These are phyloP conservation scores for Takifugu ocellatus DNA, from an alignment of 2,797 vertebrate species.

Conservation along the genomic window DNA sequence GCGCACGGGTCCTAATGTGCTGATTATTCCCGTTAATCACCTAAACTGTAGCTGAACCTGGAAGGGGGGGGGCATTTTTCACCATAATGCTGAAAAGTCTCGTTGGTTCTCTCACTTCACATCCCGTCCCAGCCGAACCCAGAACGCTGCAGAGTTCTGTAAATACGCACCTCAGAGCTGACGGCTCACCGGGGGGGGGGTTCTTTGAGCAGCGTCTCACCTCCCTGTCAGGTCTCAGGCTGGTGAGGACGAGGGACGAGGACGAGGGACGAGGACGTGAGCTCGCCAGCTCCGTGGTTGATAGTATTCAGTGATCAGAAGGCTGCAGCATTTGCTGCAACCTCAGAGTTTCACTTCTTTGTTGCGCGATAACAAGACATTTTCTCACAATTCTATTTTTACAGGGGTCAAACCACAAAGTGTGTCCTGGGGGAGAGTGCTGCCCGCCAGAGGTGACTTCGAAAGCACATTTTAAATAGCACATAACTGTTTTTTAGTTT, in stretches of 20 bases:
- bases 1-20: neutral
- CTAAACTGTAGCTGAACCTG: too few species aligned
- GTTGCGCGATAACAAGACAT: too few species aligned
- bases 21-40: too few species aligned
- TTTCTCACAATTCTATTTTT: neutral
- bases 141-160: neutral
- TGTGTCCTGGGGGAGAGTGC: constrained; percentile 60
- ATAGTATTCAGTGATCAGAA: constrained; percentile 24
- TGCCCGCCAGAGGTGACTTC: constrained; percentile 59
- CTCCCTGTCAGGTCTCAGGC: constrained; percentile 50
- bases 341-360: neutral
- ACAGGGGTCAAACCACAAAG: constrained; percentile 69
- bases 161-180: too few species aligned
- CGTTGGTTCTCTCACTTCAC: too few species aligned
- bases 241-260: constrained; percentile 38
- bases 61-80: too few species aligned
- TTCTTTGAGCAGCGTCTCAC: constrained; percentile 26
- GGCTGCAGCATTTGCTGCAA: too few species aligned
- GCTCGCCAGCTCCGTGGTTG: constrained; percentile 32
- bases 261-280: neutral
- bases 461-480: too few species aligned
- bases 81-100: too few species aligned
- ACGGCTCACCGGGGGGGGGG: neutral
- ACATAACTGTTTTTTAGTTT: too few species aligned
- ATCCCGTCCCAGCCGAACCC: too few species aligned